phyloP scores from a whole-genome alignment of 1,140 invertebrate genomes.

The Drosophila obscura region DNA sequence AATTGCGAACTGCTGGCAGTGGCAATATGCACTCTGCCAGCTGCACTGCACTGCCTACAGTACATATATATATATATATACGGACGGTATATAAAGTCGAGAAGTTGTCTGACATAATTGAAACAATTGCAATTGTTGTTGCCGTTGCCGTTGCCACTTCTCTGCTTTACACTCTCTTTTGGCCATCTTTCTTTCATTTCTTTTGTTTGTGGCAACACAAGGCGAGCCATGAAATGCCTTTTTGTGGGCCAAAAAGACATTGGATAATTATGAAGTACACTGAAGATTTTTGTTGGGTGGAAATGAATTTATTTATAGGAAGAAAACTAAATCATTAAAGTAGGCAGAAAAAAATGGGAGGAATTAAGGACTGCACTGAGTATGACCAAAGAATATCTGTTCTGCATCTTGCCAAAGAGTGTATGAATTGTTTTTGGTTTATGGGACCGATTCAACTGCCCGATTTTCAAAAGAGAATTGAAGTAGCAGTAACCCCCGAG shows the following conservation, averaged over 20 bases:
- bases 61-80: slow-evolving; percentile 7
- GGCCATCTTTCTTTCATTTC: slow-evolving; percentile 8
- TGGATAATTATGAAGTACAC: slow-evolving; percentile 34
- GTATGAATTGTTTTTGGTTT: too few species aligned
- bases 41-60: slow-evolving; percentile 32
- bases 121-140: slow-evolving; percentile 66
- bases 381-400: too few species aligned
- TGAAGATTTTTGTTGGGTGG: background rate
- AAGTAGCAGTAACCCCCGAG: too few species aligned
- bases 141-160: slow-evolving; percentile 17
- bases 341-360: too few species aligned
- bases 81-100: slow-evolving; percentile 40
- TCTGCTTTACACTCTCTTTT: slow-evolving; percentile 5
- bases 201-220: slow-evolving; percentile 1
- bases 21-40: background rate
- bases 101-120: slow-evolving; percentile 64
- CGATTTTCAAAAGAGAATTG: too few species aligned
- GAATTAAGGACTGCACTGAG: too few species aligned
- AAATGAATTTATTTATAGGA: background rate
- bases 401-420: too few species aligned
- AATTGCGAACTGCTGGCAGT: slow-evolving; percentile 48
- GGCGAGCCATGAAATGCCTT: slow-evolving; percentile 36
- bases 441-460: too few species aligned
- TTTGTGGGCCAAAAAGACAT: slow-evolving; percentile 11
- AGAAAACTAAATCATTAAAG: too few species aligned